Conservation (phyloP, 2,113 vertebrate genomes). For the Triplophysa siluroides region DNA sequence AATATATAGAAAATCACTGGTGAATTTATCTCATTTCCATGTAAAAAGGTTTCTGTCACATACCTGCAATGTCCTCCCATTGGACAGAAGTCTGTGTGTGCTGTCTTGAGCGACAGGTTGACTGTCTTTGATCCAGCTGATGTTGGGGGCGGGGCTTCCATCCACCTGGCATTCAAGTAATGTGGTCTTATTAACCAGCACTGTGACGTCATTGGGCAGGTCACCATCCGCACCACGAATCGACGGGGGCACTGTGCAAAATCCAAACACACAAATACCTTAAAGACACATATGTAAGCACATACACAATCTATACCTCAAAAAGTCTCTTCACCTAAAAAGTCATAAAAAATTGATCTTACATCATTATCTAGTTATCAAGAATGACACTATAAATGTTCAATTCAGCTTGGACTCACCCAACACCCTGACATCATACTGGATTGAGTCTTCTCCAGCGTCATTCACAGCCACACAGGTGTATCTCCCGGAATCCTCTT, state of each 20-base stretch:
- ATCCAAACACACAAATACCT: constrained; percentile 8
- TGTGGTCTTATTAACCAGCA: constrained; percentile 76
- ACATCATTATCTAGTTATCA: too few relatives aligned
- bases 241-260: constrained; percentile 82
- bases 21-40: neutral
- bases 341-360: too few relatives aligned
- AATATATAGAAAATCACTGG: too few relatives aligned
- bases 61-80: constrained; percentile 86
- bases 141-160: constrained; percentile 83
- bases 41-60: neutral
- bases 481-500: constrained; percentile 87
- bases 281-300: neutral
- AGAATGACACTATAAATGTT: too few relatives aligned
- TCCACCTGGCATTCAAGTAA: constrained; percentile 81
- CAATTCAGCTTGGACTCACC: constrained; percentile 73
- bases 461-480: constrained; percentile 91
- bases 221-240: constrained; percentile 77
- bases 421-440: constrained; percentile 86
- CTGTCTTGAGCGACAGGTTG: constrained; percentile 70
- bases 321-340: too few relatives aligned
- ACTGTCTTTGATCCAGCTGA: constrained; percentile 89
- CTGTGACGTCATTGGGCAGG: constrained; percentile 82
- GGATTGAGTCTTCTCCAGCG: constrained; percentile 92
- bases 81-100: constrained; percentile 75
- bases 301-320: too few relatives aligned